Evolutionary conservation across 2,113 vertebrate genomes (phyloP).

Genomic region (Balaeniceps rex): DNA sequence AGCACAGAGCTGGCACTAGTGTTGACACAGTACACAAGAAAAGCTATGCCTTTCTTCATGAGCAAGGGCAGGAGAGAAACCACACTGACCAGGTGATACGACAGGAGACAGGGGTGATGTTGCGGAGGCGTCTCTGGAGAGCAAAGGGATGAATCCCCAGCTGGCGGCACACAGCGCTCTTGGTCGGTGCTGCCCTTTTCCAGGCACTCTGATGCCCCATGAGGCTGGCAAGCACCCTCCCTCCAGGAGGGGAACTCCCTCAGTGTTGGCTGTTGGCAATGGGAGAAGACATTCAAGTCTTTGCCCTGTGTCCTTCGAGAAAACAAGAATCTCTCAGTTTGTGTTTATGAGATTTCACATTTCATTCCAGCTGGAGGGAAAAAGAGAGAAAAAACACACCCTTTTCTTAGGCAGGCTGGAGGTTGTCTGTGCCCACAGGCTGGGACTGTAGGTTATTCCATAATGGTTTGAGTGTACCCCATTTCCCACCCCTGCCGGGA

Average conservation of each 20-base stretch:
- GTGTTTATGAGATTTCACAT: conserved; percentile 56
- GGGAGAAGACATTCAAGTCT: conserved; percentile 58
- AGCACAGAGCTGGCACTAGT: background rate
- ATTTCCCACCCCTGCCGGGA: background rate
- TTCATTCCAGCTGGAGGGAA: conserved; percentile 65
- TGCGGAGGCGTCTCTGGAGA: background rate
- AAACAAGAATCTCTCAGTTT: conserved; percentile 75
- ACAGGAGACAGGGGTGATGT: background rate
- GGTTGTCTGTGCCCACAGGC: background rate
- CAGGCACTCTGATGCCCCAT: background rate
- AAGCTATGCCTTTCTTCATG: background rate
- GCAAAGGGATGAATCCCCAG: background rate
- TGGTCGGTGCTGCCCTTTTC: background rate
- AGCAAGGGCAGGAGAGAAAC: background rate
- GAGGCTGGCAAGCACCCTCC: conserved; percentile 29
- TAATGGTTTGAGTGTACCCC: background rate
- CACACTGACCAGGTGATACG: background rate
- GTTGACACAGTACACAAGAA: background rate
- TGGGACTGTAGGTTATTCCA: background rate
- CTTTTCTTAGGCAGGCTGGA: conserved; percentile 15
- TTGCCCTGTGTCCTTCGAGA: conserved; percentile 57
- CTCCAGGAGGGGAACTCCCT: conserved; percentile 62
- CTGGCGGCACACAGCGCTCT: accelerated
- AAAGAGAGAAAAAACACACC: conserved; percentile 25
- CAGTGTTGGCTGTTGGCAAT: conserved; percentile 32